Evolutionary conservation across 2,888 invertebrate genomes (phyloP).

Genomic region (Incurvaria masculella): DNA sequence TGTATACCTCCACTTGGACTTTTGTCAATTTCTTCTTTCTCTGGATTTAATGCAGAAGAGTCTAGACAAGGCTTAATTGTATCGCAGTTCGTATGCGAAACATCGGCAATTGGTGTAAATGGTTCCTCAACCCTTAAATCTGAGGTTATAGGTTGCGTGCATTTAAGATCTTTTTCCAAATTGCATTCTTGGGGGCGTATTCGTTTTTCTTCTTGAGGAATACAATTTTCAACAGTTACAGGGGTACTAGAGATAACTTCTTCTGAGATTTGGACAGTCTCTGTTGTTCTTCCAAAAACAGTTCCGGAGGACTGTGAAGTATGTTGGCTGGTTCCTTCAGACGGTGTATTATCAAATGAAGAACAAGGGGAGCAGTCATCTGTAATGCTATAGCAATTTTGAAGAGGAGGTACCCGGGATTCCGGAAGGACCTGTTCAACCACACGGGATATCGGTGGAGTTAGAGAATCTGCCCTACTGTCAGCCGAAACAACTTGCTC

Average conservation of each 20-base stretch:
- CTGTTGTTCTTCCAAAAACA: not conserved
- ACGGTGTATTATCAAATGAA: not conserved
- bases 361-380: not conserved
- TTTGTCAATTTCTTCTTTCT: not conserved
- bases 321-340: not conserved
- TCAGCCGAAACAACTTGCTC: not conserved
- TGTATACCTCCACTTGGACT: not conserved
- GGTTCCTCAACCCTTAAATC: no score
- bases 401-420: not conserved
- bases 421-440: not conserved
- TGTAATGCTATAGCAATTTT: not conserved
- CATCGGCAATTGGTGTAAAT: not conserved
- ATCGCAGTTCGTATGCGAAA: not conserved
- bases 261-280: not conserved
- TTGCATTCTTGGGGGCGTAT: not conserved
- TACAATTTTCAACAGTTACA: constrained; percentile 2
- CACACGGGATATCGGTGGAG: not conserved
- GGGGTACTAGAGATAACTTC: constrained; percentile 1
- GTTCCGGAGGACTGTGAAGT: not conserved
- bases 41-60: not conserved
- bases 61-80: no score
- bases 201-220: not conserved
- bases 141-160: no score
- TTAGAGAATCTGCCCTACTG: not conserved
- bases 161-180: not conserved